Evolutionary conservation across 1,140 invertebrate genomes (phyloP), one percentile per base, ranked within the genome.

Genomic region (Dendrolimus kikuchii): DNA sequence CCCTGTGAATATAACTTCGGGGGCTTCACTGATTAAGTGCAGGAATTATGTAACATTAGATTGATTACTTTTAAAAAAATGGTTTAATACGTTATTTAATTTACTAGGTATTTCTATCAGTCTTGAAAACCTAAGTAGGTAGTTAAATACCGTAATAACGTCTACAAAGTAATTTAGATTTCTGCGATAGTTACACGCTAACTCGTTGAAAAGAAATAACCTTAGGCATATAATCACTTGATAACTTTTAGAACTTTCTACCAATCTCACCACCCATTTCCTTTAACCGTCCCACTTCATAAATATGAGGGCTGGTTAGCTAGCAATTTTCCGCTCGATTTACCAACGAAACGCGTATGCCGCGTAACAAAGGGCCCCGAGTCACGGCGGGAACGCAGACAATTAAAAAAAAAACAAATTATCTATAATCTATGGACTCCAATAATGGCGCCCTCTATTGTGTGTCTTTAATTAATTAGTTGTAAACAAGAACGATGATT

Each of bases 401-500:
- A 69, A 69, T 67, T 64, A 67, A 73, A 73, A 68, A 72, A 49
- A 55, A 65, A 59, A 55, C 58, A 53, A 56, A 58, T 50, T 58
- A 60, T 59, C 23, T 23, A 23, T 23, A 23, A 23, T 23, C 23
- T 23, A 23, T 23, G 23, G 23, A 23, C 23, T 23, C 23, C 54
- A 49, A 51, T 63, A 47, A 45, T 66, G 43, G 36, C 36, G 46
- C 8, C 62, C 64, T 64, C 66, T 70, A 74, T 79, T 77, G 77
- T 81, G 73, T 73, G 61, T 23, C 44, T 72, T 63, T 84, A 82
- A 82, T 84, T 84, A 84, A 84, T 84, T 81, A 84, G 68, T 72
- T 75, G 71, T 78, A 84, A 84, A 84, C 81, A 81, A 81, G 81
- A 70, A 64, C 74, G 76, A 81, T 84, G 79, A 82, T 81, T 77